Evolutionary conservation across 2,888 invertebrate species (phyloP).

Genomic region (Diarsia brunnea): DNA sequence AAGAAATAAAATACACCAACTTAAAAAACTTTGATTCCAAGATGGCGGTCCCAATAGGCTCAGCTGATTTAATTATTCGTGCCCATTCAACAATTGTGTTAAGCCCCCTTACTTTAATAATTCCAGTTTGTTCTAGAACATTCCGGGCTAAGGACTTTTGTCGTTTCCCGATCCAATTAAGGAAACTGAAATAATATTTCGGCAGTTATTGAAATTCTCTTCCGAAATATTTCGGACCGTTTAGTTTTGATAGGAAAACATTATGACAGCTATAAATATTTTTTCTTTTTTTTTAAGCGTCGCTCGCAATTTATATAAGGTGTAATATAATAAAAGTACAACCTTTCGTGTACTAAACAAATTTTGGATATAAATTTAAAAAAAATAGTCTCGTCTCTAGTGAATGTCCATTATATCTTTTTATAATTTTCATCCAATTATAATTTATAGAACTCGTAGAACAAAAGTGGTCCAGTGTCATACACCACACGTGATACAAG

Average conservation of each 20-base stretch:
- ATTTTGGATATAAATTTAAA: no score
- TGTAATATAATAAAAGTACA: not conserved
- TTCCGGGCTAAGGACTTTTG: constrained; percentile 43
- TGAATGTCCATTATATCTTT: no score
- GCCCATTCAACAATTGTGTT: constrained; percentile 44
- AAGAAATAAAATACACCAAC: constrained; percentile 4
- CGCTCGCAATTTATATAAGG: not conserved
- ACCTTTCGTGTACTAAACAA: not conserved
- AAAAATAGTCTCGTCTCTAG: no score
- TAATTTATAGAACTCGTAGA: no score
- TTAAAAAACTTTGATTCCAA: constrained; percentile 34
- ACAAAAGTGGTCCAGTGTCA: not conserved
- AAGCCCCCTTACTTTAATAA: constrained; percentile 53
- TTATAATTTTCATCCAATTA: no score
- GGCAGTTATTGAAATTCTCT: constrained; percentile 40
- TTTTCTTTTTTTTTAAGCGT: not conserved
- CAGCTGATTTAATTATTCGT: constrained; percentile 54
- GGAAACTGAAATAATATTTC: constrained; percentile 53
- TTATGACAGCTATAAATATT: not conserved
- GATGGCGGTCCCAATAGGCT: constrained; percentile 35
- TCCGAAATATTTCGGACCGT: constrained; percentile 17
- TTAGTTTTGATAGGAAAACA: constrained; percentile 24
- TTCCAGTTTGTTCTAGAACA: constrained; percentile 56
- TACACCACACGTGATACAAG: not conserved
- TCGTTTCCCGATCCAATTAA: constrained; percentile 58